Conservation (phyloP, 2,888 invertebrate species). For the Oxycera nigricornis region DNA sequence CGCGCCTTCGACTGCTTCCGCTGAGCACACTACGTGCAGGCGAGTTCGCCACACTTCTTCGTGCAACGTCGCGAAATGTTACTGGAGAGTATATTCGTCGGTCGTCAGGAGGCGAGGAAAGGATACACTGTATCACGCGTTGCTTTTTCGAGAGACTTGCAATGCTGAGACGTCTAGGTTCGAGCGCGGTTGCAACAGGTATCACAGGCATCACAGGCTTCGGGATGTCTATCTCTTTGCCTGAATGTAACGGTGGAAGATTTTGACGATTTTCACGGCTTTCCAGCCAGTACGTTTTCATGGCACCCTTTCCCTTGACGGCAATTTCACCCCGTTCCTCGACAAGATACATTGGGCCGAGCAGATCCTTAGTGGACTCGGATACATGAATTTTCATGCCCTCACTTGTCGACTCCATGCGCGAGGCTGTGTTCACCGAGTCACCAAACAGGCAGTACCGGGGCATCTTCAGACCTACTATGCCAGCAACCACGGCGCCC, state of each 20-base stretch:
- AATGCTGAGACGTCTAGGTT: conserved; percentile 55
- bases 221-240: background rate
- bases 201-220: background rate
- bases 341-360: conserved; percentile 77
- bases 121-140: background rate
- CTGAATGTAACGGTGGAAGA: conserved; percentile 52
- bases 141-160: conserved; percentile 29
- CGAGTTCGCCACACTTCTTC: conserved; percentile 79
- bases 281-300: conserved; percentile 91
- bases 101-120: conserved; percentile 64
- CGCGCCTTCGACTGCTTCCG: conserved; percentile 61
- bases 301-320: conserved; percentile 89
- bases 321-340: conserved; percentile 83
- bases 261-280: conserved; percentile 73
- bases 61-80: conserved; percentile 82
- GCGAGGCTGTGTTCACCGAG: conserved; percentile 88
- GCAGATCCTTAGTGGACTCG: conserved; percentile 79
- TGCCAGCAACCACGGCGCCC: conserved; percentile 91
- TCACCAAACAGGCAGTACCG: conserved; percentile 75
- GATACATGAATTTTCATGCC: conserved; percentile 96
- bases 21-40: conserved; percentile 66
- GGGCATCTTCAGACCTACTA: conserved; percentile 94
- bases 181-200: conserved; percentile 37
- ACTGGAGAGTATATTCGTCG: conserved; percentile 82
- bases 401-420: conserved; percentile 92